These are phyloP conservation scores for Baryphthengus martii DNA, from an alignment of 2,113 vertebrate species.

Conservation along the genomic window DNA sequence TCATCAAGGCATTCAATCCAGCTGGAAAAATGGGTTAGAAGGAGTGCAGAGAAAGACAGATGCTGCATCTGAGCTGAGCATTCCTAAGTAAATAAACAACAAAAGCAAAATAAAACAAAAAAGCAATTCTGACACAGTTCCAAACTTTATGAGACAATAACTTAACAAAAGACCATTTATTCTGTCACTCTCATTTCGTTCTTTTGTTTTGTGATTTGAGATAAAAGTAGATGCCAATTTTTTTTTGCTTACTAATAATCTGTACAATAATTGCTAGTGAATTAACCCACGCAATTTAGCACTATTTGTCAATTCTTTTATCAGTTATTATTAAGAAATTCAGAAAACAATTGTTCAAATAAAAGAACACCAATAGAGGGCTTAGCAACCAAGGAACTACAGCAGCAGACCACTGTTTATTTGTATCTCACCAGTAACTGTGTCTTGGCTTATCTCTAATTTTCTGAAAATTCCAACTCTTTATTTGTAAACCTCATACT, in stretches of 20 bases:
- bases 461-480: slow-evolving; percentile 42
- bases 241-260: slow-evolving; percentile 68
- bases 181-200: slow-evolving; percentile 8
- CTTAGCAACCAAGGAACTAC: background rate
- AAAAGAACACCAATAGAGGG: slow-evolving; percentile 19
- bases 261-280: slow-evolving; percentile 42
- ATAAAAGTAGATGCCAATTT: slow-evolving; percentile 55
- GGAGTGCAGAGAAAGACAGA: slow-evolving; percentile 64
- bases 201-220: slow-evolving; percentile 52
- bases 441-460: background rate
- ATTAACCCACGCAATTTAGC: slow-evolving; percentile 60
- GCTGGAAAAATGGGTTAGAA: slow-evolving; percentile 16
- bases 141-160: slow-evolving; percentile 68
- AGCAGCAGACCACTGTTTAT: background rate
- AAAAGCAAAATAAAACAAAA: slow-evolving; percentile 49
- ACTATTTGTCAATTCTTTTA: slow-evolving; percentile 54
- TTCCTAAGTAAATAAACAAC: slow-evolving; percentile 67
- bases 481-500: slow-evolving; percentile 69
- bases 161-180: slow-evolving; percentile 64
- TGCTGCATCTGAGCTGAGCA: slow-evolving; percentile 51
- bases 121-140: slow-evolving; percentile 59
- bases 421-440: slow-evolving; percentile 21
- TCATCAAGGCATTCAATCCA: slow-evolving; percentile 68
- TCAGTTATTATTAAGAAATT: slow-evolving; percentile 51
- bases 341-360: slow-evolving; percentile 65